Conservation (phyloP, 2,797 vertebrate species). For the Carcharodon carcharias region DNA sequence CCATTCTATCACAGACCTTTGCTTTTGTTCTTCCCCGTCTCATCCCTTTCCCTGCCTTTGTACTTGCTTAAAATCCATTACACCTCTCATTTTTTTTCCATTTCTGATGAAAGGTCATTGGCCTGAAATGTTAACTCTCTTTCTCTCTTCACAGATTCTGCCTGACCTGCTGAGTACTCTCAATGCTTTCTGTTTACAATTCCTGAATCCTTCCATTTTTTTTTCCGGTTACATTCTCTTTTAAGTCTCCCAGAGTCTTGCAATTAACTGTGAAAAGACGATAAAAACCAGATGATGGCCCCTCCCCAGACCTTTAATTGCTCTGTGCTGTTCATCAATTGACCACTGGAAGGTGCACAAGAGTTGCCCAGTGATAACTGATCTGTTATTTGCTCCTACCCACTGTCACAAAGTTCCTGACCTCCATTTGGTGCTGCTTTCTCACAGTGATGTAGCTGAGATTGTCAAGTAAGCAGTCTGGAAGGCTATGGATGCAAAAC, state of each 20-base stretch:
- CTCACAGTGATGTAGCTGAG: background rate
- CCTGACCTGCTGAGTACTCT: background rate
- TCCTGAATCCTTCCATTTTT: background rate
- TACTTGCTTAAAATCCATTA: background rate
- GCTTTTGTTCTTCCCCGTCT: background rate
- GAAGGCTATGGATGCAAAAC: background rate
- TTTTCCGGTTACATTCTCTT: background rate
- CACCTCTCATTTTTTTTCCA: background rate
- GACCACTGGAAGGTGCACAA: background rate
- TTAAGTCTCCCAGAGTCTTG: background rate
- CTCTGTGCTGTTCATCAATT: background rate
- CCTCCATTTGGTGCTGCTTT: background rate
- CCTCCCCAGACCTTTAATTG: background rate
- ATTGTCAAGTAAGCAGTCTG: background rate
- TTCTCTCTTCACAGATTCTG: background rate
- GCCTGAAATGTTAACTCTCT: background rate
- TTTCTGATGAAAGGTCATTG: background rate
- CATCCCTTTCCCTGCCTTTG: background rate
- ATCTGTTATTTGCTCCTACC: background rate
- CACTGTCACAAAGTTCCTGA: background rate
- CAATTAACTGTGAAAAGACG: background rate
- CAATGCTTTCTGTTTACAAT: background rate
- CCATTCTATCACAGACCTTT: background rate
- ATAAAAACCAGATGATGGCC: background rate
- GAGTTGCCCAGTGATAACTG: background rate